Base-by-base conservation (phyloP, 2,888 invertebrate species). In the Synanthedon tipuliformis region DNA sequence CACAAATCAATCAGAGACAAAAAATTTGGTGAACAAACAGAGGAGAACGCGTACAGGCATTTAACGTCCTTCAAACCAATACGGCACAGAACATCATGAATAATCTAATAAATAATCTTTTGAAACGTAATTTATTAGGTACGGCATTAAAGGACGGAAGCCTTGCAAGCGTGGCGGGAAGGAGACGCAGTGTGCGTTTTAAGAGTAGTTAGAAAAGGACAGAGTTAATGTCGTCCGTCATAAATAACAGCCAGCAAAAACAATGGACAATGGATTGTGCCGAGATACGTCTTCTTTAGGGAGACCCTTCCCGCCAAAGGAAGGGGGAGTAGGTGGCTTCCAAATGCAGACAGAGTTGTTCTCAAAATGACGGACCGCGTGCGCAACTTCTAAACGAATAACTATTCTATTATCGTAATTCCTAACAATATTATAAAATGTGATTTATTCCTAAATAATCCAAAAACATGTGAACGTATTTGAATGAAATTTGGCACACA, bases 81-180 rank as follows among this genome's bases (percentile, higher is more conserved):
- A 86, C 80, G 71, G 81, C 81, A 84, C 86, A 67, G 70, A 67
- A 70, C 67, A 73, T 78, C 75, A 82, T 86, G 86, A 86, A 85
- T 87, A 86, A 85, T 84, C 82, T 79, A 82, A 87, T 86, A 87
- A 86, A 86, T 85, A 84, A 86, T 85, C 78, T 84, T 81, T 81
- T 78, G 77, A 73, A 78, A 73, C 73, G 69, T 81, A 79, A 86
- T 86, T 87, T 86, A 86, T 87, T 82, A 78, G 79, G 68, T 71
- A 69, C 68, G 67, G 77, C 75, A 77, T 81, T 80, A 83, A 75
- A 72, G 75, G 78, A 82, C 83, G 81, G 84, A 81, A 85, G 82
- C 83, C 73, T 71, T 63, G 73, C 51, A 81, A 85, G 82, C 83
- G 73, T 71, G 63, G 73, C 50, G 66, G 54, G 71, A 80, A 62